Evolutionary conservation across 2,113 vertebrate genomes (phyloP).

Genomic region (Australoheros scitulus): DNA sequence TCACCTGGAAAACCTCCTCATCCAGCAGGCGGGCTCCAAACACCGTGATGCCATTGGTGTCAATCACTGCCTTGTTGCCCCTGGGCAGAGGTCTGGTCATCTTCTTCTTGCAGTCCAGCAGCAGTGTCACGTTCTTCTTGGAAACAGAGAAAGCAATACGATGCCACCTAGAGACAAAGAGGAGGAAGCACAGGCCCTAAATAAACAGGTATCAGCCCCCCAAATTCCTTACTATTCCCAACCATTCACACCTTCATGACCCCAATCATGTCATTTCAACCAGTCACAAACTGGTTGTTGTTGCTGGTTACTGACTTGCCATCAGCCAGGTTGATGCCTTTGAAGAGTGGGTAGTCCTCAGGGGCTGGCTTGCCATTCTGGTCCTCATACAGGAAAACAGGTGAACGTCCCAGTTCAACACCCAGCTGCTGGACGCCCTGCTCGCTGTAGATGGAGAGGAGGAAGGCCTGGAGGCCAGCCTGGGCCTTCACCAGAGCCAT

Average conservation of each 20-base stretch:
- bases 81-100: slow-evolving; percentile 83
- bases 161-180: slow-evolving; percentile 84
- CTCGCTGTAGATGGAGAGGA: slow-evolving; percentile 89
- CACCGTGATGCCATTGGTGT: slow-evolving; percentile 88
- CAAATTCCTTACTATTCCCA: background rate
- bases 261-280: slow-evolving; percentile 37
- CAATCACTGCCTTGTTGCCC: slow-evolving; percentile 81
- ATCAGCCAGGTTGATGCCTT: slow-evolving; percentile 87
- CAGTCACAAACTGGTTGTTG: slow-evolving; percentile 52
- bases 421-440: slow-evolving; percentile 88
- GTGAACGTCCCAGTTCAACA: slow-evolving; percentile 87
- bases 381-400: slow-evolving; percentile 90
- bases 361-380: slow-evolving; percentile 85
- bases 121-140: slow-evolving; percentile 87
- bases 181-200: slow-evolving; percentile 24
- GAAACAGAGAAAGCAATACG: slow-evolving; percentile 87
- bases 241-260: background rate
- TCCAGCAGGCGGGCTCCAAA: slow-evolving; percentile 90
- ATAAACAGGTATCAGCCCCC: background rate
- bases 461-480: slow-evolving; percentile 85
- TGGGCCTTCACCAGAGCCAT: slow-evolving; percentile 86
- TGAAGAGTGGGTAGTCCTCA: slow-evolving; percentile 88
- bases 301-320: slow-evolving; percentile 90
- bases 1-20: slow-evolving; percentile 91
- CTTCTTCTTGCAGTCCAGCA: slow-evolving; percentile 90